These are phyloP conservation scores for Corythornis vintsioides DNA, from an alignment of 2,113 vertebrate genomes.

Conservation along the genomic window DNA sequence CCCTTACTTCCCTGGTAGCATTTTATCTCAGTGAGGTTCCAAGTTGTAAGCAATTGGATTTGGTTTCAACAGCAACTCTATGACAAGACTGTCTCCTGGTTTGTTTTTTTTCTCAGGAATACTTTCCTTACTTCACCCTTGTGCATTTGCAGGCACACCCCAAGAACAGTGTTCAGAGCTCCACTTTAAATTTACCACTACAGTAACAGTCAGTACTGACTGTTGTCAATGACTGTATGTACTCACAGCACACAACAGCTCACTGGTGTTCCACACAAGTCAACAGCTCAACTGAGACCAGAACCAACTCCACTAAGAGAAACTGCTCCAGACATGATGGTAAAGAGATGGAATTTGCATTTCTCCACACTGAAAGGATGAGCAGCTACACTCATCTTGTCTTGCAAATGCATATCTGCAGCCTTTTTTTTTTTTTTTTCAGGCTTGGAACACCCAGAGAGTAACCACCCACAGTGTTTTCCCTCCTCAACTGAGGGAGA, in stretches of 20 bases:
- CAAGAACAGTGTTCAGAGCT: background rate
- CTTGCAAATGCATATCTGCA: background rate
- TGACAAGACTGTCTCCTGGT: background rate
- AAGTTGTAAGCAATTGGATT: background rate
- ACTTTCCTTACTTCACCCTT: background rate
- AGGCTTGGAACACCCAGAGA: conserved; percentile 4
- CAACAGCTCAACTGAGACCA: background rate
- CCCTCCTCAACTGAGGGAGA: background rate
- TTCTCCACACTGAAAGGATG: background rate
- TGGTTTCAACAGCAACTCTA: background rate
- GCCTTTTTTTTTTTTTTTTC: background rate
- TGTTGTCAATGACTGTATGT: background rate
- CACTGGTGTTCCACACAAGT: background rate
- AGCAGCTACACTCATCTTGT: background rate
- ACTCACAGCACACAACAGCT: background rate
- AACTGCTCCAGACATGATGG: background rate
- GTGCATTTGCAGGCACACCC: background rate
- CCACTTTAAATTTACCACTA: background rate
- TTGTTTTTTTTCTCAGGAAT: background rate
- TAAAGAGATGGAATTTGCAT: background rate
- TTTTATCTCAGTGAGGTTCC: background rate
- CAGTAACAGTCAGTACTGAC: background rate
- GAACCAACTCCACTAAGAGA: background rate
- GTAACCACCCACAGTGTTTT: background rate
- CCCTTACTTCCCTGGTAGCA: background rate